phyloP scores from a whole-genome alignment of 2,888 invertebrate genomes.

The Drosophila suboccidentalis region DNA sequence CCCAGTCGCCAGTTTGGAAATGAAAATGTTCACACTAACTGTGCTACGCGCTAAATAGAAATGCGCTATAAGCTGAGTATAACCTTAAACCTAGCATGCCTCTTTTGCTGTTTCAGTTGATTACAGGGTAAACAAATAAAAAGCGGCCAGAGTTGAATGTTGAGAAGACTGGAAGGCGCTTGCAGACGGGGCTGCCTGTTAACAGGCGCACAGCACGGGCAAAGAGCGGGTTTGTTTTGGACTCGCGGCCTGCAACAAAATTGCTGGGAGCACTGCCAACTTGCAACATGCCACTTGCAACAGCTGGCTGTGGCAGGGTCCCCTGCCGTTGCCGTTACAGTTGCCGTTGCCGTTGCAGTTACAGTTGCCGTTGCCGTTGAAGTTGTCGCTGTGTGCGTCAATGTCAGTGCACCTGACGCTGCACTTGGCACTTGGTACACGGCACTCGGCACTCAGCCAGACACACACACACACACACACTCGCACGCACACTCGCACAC shows the following conservation, averaged over 20 bases:
- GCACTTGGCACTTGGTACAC: slow-evolving; percentile 55
- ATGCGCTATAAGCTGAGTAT: not conserved
- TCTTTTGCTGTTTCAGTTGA: not conserved
- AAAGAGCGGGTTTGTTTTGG: slow-evolving; percentile 41
- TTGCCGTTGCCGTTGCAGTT: slow-evolving; percentile 1
- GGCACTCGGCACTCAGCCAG: slow-evolving; percentile 53
- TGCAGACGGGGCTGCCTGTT: slow-evolving; percentile 48
- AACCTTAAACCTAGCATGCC: too few relatives aligned
- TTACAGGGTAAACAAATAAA: slow-evolving; percentile 22
- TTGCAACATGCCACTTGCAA: slow-evolving; percentile 19
- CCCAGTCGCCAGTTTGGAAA: not conserved
- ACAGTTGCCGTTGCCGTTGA: slow-evolving; percentile 9
- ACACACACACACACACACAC: slow-evolving; percentile 17
- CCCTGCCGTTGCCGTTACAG: not conserved
- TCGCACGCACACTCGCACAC: slow-evolving; percentile 39
- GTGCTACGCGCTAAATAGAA: not conserved
- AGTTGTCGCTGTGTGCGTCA: slow-evolving; percentile 52
- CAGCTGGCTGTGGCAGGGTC: slow-evolving; percentile 35
- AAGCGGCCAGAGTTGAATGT: slow-evolving; percentile 24
- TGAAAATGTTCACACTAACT: not conserved
- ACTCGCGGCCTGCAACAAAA: slow-evolving; percentile 63
- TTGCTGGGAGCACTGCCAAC: slow-evolving; percentile 13
- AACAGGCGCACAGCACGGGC: slow-evolving; percentile 64
- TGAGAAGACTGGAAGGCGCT: slow-evolving; percentile 28
- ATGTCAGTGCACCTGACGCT: slow-evolving; percentile 74